These are phyloP conservation scores for Mesoclemmys tuberculata DNA, from an alignment of 2,113 vertebrate genomes.

Conservation along the genomic window DNA sequence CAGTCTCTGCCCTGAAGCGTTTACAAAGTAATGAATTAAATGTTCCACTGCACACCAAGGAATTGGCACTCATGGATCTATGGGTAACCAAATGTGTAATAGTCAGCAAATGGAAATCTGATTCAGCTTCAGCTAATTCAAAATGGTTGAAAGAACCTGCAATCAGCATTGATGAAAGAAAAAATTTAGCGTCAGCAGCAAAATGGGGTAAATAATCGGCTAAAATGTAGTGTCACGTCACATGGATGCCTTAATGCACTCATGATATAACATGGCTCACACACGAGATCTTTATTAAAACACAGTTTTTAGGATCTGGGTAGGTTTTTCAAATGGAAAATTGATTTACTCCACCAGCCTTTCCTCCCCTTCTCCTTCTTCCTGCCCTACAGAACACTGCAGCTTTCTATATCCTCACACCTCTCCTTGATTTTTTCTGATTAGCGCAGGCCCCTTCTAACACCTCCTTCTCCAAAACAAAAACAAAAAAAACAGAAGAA, in stretches of 20 bases:
- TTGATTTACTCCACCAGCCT: not conserved
- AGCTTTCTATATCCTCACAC: accelerated
- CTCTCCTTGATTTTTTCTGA: not conserved
- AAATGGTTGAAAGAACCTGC: not conserved
- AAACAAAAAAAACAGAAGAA: not conserved
- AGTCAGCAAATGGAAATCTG: not conserved
- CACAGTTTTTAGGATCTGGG: not conserved
- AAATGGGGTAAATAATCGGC: accelerated
- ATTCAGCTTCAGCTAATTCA: not conserved
- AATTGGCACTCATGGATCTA: accelerated
- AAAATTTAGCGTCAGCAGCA: not conserved
- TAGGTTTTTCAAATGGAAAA: not conserved
- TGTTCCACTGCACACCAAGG: not conserved
- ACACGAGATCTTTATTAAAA: not conserved
- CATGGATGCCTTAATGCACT: accelerated
- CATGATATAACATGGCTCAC: not conserved
- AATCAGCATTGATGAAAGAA: not conserved
- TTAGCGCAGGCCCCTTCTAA: not conserved
- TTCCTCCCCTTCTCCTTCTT: not conserved
- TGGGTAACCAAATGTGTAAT: not conserved
- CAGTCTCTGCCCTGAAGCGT: not conserved
- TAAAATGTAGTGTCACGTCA: accelerated
- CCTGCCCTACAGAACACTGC: not conserved
- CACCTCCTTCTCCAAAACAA: not conserved
- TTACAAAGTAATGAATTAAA: accelerated